These are phyloP conservation scores for Druon quercuslanigerum DNA, from an alignment of 1,140 invertebrate genomes.

Conservation along the genomic window DNA sequence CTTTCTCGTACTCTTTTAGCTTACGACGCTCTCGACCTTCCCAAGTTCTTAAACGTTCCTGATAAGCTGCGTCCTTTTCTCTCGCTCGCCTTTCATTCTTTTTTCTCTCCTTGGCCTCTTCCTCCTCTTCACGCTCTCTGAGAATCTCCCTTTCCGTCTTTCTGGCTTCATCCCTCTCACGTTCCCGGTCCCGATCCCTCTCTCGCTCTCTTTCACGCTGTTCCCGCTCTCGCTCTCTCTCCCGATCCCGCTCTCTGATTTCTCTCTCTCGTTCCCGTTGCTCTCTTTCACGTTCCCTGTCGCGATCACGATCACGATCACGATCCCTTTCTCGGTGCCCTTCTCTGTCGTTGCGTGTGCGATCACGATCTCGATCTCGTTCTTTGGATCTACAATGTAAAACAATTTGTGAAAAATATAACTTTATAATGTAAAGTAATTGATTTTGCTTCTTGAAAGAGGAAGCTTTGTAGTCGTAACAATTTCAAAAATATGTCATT, in stretches of 20 bases:
- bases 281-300: constrained; percentile 65
- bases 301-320: constrained; percentile 64
- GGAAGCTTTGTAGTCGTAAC: too few relatives aligned
- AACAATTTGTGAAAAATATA: constrained; percentile 18
- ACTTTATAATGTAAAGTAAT: constrained; percentile 18
- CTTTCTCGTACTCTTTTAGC: constrained; percentile 94
- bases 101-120: constrained; percentile 92
- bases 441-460: background rate
- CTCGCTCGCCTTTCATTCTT: constrained; percentile 92
- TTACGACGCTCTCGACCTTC: constrained; percentile 95
- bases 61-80: constrained; percentile 96
- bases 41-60: constrained; percentile 91
- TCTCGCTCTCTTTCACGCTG: constrained; percentile 47
- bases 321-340: constrained; percentile 73
- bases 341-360: constrained; percentile 66
- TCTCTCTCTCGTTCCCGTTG: constrained; percentile 58
- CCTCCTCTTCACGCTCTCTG: constrained; percentile 91
- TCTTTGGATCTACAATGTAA: constrained; percentile 63
- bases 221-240: constrained; percentile 63
- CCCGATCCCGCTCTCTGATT: constrained; percentile 47
- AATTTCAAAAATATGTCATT: too few relatives aligned
- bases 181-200: constrained; percentile 65
- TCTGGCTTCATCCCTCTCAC: constrained; percentile 73
- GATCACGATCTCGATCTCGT: constrained; percentile 74
- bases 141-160: constrained; percentile 80